Percentiles rank a stretch among this genome's conserved stretches.
These are phyloP conservation scores for Drosophila watanabei DNA, from an alignment of 1,140 invertebrate genomes.

Conservation along the genomic window DNA sequence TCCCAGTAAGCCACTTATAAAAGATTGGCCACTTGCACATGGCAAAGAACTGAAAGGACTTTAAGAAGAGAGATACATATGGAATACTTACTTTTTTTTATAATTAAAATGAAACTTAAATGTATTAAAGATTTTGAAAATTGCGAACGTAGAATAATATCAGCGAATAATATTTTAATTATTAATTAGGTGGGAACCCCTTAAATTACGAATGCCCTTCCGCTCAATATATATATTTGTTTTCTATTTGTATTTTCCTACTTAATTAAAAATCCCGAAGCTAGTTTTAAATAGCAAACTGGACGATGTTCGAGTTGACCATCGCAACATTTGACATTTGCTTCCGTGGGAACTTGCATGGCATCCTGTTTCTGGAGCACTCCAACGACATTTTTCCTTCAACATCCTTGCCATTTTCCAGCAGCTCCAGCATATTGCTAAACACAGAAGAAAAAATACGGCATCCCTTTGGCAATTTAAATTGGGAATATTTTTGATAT, in stretches of 20 bases:
- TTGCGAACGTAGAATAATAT: neutral
- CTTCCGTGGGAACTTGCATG: slow-evolving; percentile 7
- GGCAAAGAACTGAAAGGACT: slow-evolving; percentile 3
- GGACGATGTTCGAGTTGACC: slow-evolving; percentile 3
- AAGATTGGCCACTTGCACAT: neutral
- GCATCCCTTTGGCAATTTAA: neutral
- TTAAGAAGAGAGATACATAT: slow-evolving; percentile 2
- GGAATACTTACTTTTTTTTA: neutral
- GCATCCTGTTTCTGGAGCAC: slow-evolving; percentile 13
- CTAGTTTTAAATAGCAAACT: neutral
- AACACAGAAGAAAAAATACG: neutral
- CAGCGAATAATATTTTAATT: neutral
- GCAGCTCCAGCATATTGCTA: slow-evolving; percentile 9
- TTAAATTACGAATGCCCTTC: neutral
- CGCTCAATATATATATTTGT: neutral
- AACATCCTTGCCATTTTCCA: slow-evolving; percentile 1
- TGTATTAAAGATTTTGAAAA: neutral
- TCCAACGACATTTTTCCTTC: neutral
- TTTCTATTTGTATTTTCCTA: neutral
- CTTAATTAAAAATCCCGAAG: slow-evolving; percentile 7
- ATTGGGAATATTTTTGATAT: neutral
- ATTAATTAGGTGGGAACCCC: too few relatives aligned
- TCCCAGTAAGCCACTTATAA: slow-evolving; percentile 22
- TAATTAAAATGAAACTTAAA: neutral
- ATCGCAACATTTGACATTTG: slow-evolving; percentile 35